These are phyloP conservation scores for Trachelipus rathkii DNA, from an alignment of 1,140 invertebrate species.

Conservation along the genomic window DNA sequence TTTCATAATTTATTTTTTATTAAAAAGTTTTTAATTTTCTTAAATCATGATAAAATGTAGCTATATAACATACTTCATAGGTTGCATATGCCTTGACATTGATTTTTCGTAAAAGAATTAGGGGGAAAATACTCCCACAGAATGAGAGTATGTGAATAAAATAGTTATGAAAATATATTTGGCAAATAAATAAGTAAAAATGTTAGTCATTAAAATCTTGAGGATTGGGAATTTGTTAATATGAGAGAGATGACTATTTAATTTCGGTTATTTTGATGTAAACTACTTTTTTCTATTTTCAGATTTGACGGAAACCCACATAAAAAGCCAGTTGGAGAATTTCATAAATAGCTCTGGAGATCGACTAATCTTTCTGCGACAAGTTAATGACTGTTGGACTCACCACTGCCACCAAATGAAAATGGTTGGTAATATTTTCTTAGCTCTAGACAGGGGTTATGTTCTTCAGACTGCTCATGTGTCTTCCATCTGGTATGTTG, in stretches of 20 bases:
- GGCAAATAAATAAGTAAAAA: neutral
- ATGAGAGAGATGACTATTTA: neutral
- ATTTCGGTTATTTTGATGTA: neutral
- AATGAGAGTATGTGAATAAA: neutral
- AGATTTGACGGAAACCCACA: conserved; percentile 77
- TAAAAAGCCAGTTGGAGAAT: conserved; percentile 82
- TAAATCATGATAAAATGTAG: too few relatives aligned
- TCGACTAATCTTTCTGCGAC: conserved; percentile 83
- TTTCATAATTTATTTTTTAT: too few relatives aligned
- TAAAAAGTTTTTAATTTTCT: too few relatives aligned
- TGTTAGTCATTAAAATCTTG: neutral
- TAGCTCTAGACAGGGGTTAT: conserved; percentile 95
- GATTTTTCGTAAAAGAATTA: too few relatives aligned
- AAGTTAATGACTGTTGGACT: conserved; percentile 92
- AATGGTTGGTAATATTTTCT: conserved; percentile 97
- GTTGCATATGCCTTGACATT: too few relatives aligned
- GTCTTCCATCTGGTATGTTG: conserved; percentile 89
- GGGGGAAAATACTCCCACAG: too few relatives aligned
- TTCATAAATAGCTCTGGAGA: conserved; percentile 87
- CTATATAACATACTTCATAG: too few relatives aligned
- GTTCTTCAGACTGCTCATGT: conserved; percentile 91
- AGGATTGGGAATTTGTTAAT: neutral
- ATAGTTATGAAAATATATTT: neutral
- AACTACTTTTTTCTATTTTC: conserved; percentile 36
- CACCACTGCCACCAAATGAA: conserved; percentile 96